phyloP scores from a whole-genome alignment of 2,888 invertebrate species.

The Agapetus fuscipes region DNA sequence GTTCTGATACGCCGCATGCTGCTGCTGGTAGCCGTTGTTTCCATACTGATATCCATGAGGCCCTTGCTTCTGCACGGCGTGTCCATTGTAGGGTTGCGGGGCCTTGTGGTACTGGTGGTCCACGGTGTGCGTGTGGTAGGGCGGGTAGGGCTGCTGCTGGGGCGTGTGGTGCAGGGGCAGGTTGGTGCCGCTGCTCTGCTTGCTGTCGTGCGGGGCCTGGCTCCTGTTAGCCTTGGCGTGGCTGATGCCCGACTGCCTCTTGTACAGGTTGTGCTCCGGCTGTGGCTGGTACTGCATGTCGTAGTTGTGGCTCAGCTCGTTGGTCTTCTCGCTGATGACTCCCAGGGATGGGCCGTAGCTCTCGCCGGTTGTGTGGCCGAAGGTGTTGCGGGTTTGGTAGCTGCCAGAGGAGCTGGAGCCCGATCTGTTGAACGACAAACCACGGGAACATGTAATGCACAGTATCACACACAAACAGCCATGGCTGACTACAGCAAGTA shows the following conservation, averaged over 20 bases:
- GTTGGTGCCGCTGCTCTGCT: conserved; percentile 15
- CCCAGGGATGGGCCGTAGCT: conserved; percentile 14
- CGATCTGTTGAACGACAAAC: conserved; percentile 20
- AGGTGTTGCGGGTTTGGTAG: conserved; percentile 18
- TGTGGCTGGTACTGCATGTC: conserved; percentile 8
- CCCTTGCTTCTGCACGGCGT: conserved; percentile 33
- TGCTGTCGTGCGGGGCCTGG: conserved; percentile 24
- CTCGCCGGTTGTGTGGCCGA: conserved; percentile 15
- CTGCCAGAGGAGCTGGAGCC: conserved; percentile 20
- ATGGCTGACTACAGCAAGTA: too few relatives aligned
- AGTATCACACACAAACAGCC: too few relatives aligned
- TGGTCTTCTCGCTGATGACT: conserved; percentile 14
- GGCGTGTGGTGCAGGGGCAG: neutral
- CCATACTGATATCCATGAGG: conserved; percentile 30
- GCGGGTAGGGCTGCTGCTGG: conserved; percentile 15
- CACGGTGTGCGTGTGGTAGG: conserved; percentile 31
- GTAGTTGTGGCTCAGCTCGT: conserved; percentile 3
- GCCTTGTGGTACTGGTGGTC: conserved; percentile 43
- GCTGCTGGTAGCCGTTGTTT: conserved; percentile 10
- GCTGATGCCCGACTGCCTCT: neutral
- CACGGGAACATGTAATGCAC: too few relatives aligned
- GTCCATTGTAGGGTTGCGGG: conserved; percentile 28
- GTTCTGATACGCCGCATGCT: conserved; percentile 6
- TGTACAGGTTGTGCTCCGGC: conserved; percentile 2
- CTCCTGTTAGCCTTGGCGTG: conserved; percentile 1